Conservation (phyloP, 2,888 invertebrate genomes). For the Pyrrhia umbra region DNA sequence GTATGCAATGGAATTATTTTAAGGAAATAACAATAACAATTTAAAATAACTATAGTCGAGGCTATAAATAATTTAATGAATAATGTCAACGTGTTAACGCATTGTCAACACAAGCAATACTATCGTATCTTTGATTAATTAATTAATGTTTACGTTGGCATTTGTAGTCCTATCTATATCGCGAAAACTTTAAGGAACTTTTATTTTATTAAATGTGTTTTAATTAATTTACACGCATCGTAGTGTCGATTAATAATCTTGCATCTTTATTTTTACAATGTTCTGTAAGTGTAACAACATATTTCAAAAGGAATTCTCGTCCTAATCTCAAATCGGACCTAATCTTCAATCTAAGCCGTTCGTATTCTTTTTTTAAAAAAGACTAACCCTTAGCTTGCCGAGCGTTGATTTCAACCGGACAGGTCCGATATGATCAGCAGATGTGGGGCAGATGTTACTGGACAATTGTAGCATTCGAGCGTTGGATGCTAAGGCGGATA, state of each 20-base stretch:
- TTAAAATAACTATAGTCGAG: not conserved
- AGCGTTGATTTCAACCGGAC: constrained; percentile 80
- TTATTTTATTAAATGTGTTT: constrained; percentile 2
- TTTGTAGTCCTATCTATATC: not conserved
- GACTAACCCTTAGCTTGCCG: constrained; percentile 77
- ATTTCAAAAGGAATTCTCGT: constrained; percentile 14
- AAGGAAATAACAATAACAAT: not conserved
- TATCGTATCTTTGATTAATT: constrained; percentile 41
- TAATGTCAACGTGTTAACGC: constrained; percentile 28
- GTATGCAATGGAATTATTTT: not conserved
- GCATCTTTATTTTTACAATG: not conserved
- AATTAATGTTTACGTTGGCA: constrained; percentile 24
- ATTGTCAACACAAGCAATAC: constrained; percentile 38
- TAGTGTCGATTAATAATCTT: not conserved
- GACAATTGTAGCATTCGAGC: constrained; percentile 56
- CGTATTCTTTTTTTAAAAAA: constrained; percentile 56
- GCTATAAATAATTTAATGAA: constrained; percentile 25
- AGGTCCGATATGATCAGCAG: constrained; percentile 87
- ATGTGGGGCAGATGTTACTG: constrained; percentile 85
- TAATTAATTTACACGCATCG: not conserved
- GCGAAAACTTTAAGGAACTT: not conserved
- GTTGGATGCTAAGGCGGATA: constrained; percentile 38
- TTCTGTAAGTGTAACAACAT: not conserved
- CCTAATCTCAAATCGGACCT: constrained; percentile 30
- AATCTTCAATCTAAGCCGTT: constrained; percentile 53